Evolutionary conservation across 2,113 vertebrate species (phyloP).

Genomic region (Syngnathus floridae): DNA sequence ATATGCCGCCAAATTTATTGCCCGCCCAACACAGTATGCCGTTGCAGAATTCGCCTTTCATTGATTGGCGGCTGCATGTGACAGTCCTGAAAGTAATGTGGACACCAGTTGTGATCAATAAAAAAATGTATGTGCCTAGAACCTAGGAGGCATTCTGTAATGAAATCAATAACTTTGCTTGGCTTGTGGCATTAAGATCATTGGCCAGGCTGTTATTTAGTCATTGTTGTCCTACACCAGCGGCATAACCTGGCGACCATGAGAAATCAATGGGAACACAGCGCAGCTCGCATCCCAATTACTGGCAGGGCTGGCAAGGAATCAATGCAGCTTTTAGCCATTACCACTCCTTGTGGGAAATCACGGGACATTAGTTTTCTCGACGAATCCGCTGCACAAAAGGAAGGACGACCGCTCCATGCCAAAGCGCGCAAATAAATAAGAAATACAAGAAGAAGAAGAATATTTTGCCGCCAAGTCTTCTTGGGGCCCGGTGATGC

Average conservation of each 20-base stretch:
- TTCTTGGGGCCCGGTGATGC: conserved; percentile 12
- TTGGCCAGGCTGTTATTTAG: conserved; percentile 67
- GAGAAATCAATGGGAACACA: conserved; percentile 65
- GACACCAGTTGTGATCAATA: conserved; percentile 61
- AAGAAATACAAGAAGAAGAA: conserved; percentile 1
- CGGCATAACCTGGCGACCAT: conserved; percentile 60
- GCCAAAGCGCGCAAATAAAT: neutral
- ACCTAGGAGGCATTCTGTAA: conserved; percentile 69
- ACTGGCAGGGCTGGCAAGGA: conserved; percentile 58
- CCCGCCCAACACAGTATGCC: conserved; percentile 26
- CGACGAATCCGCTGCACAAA: conserved; percentile 21
- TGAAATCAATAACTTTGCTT: conserved; percentile 71
- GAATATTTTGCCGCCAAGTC: neutral
- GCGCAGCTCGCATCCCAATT: conserved; percentile 67
- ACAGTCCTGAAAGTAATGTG: conserved; percentile 61
- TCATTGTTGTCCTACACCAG: conserved; percentile 65
- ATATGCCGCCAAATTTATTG: conserved; percentile 40
- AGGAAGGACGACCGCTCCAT: conserved; percentile 3
- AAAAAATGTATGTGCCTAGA: conserved; percentile 67
- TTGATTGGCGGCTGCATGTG: conserved; percentile 55
- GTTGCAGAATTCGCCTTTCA: conserved; percentile 40
- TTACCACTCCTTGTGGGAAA: conserved; percentile 62
- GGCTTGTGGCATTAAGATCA: conserved; percentile 69
- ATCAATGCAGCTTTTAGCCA: conserved; percentile 67
- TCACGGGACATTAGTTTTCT: conserved; percentile 59